A percentile compares a stretch with the other conserved stretches of the same genome.
Evolutionary conservation across 2,888 invertebrate genomes (phyloP).

Genomic region (Mimas tiliae): DNA sequence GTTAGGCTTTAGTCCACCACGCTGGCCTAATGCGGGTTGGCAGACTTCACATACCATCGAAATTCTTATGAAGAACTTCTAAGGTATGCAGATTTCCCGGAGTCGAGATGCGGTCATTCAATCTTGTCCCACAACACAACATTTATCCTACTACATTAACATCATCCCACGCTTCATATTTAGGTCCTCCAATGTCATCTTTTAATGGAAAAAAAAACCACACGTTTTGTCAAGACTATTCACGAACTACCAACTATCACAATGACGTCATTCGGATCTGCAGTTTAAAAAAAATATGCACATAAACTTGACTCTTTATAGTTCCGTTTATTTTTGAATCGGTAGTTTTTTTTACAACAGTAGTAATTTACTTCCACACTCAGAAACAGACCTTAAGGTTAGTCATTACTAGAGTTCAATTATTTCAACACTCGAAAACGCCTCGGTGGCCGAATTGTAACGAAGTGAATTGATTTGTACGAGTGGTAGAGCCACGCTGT

Average conservation of each 20-base stretch:
- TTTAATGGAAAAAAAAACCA: constrained; percentile 8
- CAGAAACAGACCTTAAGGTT: too few species aligned
- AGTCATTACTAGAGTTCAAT: too few species aligned
- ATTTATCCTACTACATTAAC: background rate
- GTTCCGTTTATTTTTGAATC: background rate
- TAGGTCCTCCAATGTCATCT: background rate
- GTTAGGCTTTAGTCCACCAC: too few species aligned
- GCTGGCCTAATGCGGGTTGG: too few species aligned
- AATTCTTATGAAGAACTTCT: too few species aligned
- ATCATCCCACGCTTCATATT: background rate
- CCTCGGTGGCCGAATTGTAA: too few species aligned
- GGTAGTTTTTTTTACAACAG: background rate
- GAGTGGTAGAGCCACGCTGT: too few species aligned
- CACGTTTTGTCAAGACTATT: constrained; percentile 3
- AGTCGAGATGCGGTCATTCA: background rate
- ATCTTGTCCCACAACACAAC: background rate
- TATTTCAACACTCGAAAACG: too few species aligned
- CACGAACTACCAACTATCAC: background rate
- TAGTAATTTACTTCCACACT: too few species aligned
- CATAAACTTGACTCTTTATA: background rate
- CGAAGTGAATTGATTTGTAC: too few species aligned
- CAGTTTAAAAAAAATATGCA: background rate
- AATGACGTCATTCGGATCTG: constrained; percentile 16
- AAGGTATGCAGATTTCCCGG: too few species aligned
- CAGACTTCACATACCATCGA: too few species aligned